Conservation (phyloP, 2,113 vertebrate species). For the Oxyura jamaicensis region DNA sequence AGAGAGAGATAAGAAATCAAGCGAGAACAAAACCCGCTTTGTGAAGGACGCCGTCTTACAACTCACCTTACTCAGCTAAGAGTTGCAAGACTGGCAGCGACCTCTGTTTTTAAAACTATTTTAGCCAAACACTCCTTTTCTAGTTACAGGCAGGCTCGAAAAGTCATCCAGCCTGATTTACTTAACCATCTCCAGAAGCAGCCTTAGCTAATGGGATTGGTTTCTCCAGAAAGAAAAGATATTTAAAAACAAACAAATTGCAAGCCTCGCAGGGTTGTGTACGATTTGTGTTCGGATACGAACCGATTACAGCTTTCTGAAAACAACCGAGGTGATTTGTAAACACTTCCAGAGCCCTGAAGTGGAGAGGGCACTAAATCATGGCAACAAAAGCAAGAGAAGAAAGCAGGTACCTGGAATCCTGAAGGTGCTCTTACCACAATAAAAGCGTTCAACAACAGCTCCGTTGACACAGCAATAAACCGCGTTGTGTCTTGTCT, state of each 20-base stretch:
- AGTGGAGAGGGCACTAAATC: background rate
- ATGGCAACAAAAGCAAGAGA: background rate
- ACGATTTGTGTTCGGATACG: background rate
- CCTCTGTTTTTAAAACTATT: background rate
- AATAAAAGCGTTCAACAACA: background rate
- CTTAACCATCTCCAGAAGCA: background rate
- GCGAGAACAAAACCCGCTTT: background rate
- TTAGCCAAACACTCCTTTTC: background rate
- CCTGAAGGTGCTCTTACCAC: background rate
- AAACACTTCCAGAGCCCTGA: background rate
- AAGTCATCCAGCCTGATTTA: background rate
- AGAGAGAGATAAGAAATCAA: fast-evolving
- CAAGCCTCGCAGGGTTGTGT: background rate
- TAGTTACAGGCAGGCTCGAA: background rate
- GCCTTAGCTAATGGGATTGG: fast-evolving
- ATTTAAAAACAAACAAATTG: background rate
- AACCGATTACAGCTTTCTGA: background rate
- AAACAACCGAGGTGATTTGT: background rate
- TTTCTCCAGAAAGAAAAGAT: background rate
- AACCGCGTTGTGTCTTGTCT: background rate
- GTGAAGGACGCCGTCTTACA: background rate
- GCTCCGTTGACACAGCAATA: background rate
- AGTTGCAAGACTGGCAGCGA: background rate
- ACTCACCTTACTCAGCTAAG: background rate
- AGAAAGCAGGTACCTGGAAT: no score